A percentile compares a stretch with the other conserved stretches of the same genome.
Conservation (phyloP, 2,888 invertebrate genomes). For the Serrognathus titanus region DNA sequence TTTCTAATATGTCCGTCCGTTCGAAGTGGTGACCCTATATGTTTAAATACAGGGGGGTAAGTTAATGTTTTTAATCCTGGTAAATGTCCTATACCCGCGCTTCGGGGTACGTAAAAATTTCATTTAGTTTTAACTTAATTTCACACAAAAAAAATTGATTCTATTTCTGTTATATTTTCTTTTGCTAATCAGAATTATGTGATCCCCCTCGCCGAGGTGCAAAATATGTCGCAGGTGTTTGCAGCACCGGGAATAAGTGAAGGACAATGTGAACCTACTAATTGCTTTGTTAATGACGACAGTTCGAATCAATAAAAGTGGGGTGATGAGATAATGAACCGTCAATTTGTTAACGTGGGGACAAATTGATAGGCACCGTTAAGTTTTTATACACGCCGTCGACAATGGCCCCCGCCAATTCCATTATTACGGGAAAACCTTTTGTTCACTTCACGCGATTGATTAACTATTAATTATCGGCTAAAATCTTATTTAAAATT, state of each 20-base stretch:
- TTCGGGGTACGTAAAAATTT: not conserved
- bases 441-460: not conserved
- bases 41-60: constrained; percentile 13
- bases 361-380: constrained; percentile 24
- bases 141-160: no score
- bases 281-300: constrained; percentile 29
- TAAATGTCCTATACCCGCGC: constrained; percentile 9
- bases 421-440: not conserved
- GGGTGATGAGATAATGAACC: constrained; percentile 26
- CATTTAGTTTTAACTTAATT: no score
- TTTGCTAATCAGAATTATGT: no score
- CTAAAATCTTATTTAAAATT: not conserved
- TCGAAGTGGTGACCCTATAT: constrained; percentile 10
- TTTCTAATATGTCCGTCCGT: constrained; percentile 24
- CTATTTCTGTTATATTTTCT: no score
- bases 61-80: constrained; percentile 29
- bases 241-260: not conserved
- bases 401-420: constrained; percentile 18
- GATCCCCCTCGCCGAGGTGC: constrained; percentile 1
- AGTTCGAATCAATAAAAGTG: constrained; percentile 26
- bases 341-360: constrained; percentile 24
- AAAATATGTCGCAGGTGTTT: constrained; percentile 22
- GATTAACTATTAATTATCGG: not conserved
- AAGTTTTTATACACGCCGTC: constrained; percentile 20
- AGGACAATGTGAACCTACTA: constrained; percentile 24